These are phyloP conservation scores for Helleia helle DNA, from an alignment of 2,888 invertebrate genomes.

Conservation along the genomic window DNA sequence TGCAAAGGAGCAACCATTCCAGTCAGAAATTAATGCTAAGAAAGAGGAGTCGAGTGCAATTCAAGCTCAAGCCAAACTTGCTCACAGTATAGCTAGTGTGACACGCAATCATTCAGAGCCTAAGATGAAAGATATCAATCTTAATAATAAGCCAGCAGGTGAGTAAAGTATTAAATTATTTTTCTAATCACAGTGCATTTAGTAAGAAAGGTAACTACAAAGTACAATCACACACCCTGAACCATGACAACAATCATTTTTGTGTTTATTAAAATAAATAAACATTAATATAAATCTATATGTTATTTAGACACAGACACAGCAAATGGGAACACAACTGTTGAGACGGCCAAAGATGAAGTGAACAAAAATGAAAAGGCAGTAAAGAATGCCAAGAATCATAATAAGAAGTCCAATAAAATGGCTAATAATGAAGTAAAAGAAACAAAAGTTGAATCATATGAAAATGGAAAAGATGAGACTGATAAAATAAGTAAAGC, in stretches of 20 bases:
- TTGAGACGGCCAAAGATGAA: constrained; percentile 52
- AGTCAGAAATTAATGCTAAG: constrained; percentile 30
- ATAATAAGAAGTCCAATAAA: constrained; percentile 45
- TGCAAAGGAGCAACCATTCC: constrained; percentile 40
- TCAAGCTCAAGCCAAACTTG: constrained; percentile 62
- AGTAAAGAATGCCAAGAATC: constrained; percentile 49
- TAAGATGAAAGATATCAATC: constrained; percentile 66
- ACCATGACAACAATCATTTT: too few relatives aligned
- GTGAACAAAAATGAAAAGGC: constrained; percentile 59
- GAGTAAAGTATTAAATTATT: constrained; percentile 21
- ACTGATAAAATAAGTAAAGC: constrained; percentile 60
- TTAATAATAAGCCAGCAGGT: constrained; percentile 57
- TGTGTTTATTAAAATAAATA: too few relatives aligned
- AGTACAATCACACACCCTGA: too few relatives aligned
- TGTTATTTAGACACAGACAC: constrained; percentile 45
- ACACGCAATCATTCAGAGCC: constrained; percentile 46
- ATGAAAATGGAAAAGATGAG: constrained; percentile 66
- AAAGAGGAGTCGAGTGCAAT: constrained; percentile 48
- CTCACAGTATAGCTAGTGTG: constrained; percentile 57
- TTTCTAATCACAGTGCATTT: neutral
- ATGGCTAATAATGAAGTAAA: constrained; percentile 43
- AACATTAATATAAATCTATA: neutral
- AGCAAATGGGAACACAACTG: constrained; percentile 55
- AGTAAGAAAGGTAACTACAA: too few relatives aligned
- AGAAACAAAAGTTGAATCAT: constrained; percentile 41